Conservation (phyloP, 37 sponge, comb jelly and placozoan genomes). For the Haliclona indistincta region DNA sequence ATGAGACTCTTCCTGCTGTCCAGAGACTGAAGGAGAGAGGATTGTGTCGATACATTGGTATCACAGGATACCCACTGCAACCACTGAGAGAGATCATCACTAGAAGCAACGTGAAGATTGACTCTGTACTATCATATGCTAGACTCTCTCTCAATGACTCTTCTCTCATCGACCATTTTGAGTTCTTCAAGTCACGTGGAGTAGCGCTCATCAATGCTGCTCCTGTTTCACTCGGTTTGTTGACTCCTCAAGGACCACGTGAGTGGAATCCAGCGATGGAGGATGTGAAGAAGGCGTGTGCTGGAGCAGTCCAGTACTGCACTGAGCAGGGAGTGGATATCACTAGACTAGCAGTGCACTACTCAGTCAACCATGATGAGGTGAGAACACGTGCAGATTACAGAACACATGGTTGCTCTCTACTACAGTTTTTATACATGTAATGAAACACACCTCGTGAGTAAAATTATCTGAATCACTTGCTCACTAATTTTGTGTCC, state of each 20-base stretch:
- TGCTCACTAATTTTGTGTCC: too few species aligned
- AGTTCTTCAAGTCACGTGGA: constrained; percentile 71
- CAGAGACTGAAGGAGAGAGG: constrained; percentile 73
- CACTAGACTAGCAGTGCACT: constrained; percentile 60
- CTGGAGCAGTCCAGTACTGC: constrained; percentile 73
- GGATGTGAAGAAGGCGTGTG: constrained; percentile 72
- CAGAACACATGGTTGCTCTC: too few species aligned
- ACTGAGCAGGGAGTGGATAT: constrained; percentile 64
- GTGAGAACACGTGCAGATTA: constrained; percentile 29
- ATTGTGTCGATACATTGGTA: constrained; percentile 83
- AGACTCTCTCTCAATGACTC: constrained; percentile 77
- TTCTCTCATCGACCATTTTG: constrained; percentile 60
- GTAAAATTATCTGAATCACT: too few species aligned
- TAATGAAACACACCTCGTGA: too few species aligned
- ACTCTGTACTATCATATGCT: constrained; percentile 82
- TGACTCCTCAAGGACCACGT: constrained; percentile 37
- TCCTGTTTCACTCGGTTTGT: constrained; percentile 89
- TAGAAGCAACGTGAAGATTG: constrained; percentile 62
- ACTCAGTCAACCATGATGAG: constrained; percentile 44
- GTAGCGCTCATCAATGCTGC: constrained; percentile 88
- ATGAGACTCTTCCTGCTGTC: constrained; percentile 88
- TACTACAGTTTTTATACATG: too few species aligned
- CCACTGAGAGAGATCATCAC: constrained; percentile 51
- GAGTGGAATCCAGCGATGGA: constrained; percentile 81
- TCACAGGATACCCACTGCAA: constrained; percentile 86